Base-by-base conservation (phyloP, 2,113 vertebrate species). In the Columba livia region DNA sequence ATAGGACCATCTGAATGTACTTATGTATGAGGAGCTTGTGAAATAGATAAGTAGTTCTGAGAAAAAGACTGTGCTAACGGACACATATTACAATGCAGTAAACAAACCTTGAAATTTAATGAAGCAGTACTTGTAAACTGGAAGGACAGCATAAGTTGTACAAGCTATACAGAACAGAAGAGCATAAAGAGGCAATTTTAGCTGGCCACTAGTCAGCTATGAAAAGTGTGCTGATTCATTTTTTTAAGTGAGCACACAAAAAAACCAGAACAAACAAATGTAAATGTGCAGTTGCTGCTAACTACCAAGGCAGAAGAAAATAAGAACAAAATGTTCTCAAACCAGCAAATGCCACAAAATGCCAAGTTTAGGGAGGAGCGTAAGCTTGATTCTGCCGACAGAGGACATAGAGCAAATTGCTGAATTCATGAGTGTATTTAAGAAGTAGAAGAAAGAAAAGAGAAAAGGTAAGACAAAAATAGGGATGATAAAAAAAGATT, bases 1-100 rank as follows among this genome's bases (percentile, higher is more conserved):
- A 71, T 71, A 80, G 70, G 88, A 90, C 78, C 58, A 88, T 87
- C 70, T 97, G 79, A 90, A 79, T 75, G 50, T 93, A 74, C 18
- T 51, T 40, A 65, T n/a, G 17, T 42, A 42, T 29, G 34, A 89
- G 79, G 25, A 90, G 12, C 51, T 51, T 70, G 24, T 86, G 80
- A 65, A 34, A 74, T 44, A 88, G 73, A 36, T 74, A 73, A 81
- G 32, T 24, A 74, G 23, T 66, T 91, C 75, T 85, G 69, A 83
- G 66, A 74, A 70, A 75, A 34, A 85, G 48, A 23, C 26, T 85
- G 32, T 71, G 50, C 42, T 87, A 89, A 83, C 69, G 75, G 57
- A 44, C 72, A 12, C 48, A 9, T 48, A 32, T 53, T 71, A 71
- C 60, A 89, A 66, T 34, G 71, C 48, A 72, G 58, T 78, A 80